Conservation (phyloP, 1,140 invertebrate species). For the Arctopsyche grandis region DNA sequence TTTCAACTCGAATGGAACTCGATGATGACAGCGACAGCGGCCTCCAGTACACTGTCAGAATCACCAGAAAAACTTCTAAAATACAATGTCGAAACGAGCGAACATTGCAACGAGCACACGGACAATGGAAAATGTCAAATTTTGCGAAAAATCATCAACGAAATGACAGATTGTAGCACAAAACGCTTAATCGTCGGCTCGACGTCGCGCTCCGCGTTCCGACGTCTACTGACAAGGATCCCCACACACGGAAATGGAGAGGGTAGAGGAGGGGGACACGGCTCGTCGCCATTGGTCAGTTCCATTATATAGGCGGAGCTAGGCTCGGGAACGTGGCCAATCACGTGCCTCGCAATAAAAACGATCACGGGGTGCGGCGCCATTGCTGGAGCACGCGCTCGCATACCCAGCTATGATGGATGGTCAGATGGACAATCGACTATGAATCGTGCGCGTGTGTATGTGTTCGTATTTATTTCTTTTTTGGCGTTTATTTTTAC, state of each 20-base stretch:
- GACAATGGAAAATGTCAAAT: neutral
- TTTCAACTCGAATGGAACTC: no score
- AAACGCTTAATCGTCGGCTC: neutral
- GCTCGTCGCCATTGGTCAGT: neutral
- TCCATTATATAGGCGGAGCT: neutral
- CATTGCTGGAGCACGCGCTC: neutral
- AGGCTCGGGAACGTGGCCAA: neutral
- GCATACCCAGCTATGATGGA: neutral
- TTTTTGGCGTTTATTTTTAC: neutral
- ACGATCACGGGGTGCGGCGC: neutral
- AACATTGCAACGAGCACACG: neutral
- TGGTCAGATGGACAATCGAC: slow-evolving; percentile 2
- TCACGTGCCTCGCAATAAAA: no score
- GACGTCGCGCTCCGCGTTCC: neutral
- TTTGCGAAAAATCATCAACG: no score
- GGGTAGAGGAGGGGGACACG: neutral
- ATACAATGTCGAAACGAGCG: neutral
- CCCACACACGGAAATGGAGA: neutral
- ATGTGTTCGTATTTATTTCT: neutral
- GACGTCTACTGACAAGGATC: neutral
- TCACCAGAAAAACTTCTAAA: no score
- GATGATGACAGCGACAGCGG: no score
- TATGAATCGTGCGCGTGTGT: neutral
- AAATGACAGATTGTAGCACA: no score
- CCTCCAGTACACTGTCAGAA: no score